A percentile compares a stretch with the other conserved stretches of the same genome.
phyloP scores from a whole-genome alignment of 2,888 invertebrate genomes.

The Dysmachus trigonus region DNA sequence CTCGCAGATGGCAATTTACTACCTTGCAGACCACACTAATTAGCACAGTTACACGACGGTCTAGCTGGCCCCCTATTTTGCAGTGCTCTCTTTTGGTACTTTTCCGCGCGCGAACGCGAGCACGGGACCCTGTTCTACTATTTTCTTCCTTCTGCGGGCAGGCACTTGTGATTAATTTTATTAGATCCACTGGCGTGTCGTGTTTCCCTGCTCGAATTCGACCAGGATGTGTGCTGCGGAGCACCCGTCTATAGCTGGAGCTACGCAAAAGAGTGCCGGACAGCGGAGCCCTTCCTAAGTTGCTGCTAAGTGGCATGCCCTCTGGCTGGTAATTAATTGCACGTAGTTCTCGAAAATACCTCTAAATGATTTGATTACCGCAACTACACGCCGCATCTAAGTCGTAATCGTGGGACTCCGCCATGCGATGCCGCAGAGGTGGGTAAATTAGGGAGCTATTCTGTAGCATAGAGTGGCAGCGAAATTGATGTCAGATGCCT shows the following conservation, averaged over 20 bases:
- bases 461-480: neutral
- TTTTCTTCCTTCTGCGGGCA: neutral
- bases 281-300: neutral
- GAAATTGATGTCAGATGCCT: neutral
- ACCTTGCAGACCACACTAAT: constrained; percentile 30
- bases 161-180: constrained; percentile 36
- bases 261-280: neutral
- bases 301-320: constrained; percentile 1
- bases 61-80: neutral
- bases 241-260: neutral
- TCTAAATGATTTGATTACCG: constrained; percentile 40
- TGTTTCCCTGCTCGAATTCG: neutral
- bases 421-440: neutral
- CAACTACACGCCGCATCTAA: neutral
- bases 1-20: constrained; percentile 33
- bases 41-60: constrained; percentile 38
- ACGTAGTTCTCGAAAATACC: constrained; percentile 34
- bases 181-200: constrained; percentile 16
- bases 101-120: neutral
- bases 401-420: neutral
- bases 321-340: constrained; percentile 31
- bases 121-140: neutral
- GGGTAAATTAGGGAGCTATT: neutral
- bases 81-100: neutral
- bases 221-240: neutral